Base-by-base conservation (phyloP, 2,113 vertebrate species). In the Sinocyclocheilus anophthalmus region DNA sequence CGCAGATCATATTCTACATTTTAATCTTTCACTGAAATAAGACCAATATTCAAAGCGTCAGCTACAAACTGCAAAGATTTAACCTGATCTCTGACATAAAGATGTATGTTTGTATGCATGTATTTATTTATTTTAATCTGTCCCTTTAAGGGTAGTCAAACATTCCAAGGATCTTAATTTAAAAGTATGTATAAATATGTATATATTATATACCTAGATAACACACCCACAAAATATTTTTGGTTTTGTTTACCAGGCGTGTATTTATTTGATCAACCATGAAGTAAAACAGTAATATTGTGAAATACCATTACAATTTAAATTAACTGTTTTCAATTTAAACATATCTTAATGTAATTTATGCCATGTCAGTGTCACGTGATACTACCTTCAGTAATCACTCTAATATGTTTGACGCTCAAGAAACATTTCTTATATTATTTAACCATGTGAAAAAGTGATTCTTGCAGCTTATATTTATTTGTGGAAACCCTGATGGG, bases 21-120 rank as follows among this genome's bases (percentile, higher is more conserved):
- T 81, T 53, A 88, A 50, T 42, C 55, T 76, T 45, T 67, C 16
- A 14, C 13, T 48, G 4, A 77, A 87, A 77, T 45, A 18, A 18
- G 79, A 3, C 6, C 37, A 45, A 45, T 14, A 63, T 24, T 80
- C 20, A 80, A 45, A 81, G 37, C 37, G 1, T 81, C 22, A 10
- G n/a, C 7, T 42, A 63, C 48, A 63, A 42, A 30, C 26, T 11
- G 50, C 76, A 33, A 57, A 57, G 50, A 57, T 61, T 61, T 61
- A 59, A 20, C 6, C 55, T 57, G 6, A 57, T 57, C 16, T 57
- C 8, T 5, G 4, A 18, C 53, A 55, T 14, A 1, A 55, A 55
- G 53, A 55, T 55, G 13, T 55, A 55, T 55, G 3, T 53, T 45
- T 45, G 42, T 10, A 45, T 45, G 42, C 0, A 45, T 45, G 7